A percentile compares a stretch with the other conserved stretches of the same genome.
Conservation (phyloP, 2,113 vertebrate genomes). For the Andinoacara biseriatus region DNA sequence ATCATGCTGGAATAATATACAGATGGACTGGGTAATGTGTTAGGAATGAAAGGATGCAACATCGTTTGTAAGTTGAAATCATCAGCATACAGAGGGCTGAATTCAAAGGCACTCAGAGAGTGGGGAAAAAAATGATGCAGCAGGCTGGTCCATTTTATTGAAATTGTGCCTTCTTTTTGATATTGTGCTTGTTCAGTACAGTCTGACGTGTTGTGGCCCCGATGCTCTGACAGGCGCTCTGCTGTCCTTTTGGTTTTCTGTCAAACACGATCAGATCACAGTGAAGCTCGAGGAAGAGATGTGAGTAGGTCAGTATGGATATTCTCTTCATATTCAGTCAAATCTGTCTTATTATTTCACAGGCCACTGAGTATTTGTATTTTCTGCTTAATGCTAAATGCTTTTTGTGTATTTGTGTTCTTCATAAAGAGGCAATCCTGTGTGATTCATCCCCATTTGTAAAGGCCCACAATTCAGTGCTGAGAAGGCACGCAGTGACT, state of each 20-base stretch:
- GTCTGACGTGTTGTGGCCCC: conserved; percentile 23
- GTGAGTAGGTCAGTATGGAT: neutral
- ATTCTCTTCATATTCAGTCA: neutral
- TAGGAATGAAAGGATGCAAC: too few species aligned
- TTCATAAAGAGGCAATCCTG: neutral
- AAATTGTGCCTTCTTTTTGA: conserved; percentile 12
- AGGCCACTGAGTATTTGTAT: neutral
- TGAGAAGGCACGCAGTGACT: conserved; percentile 2
- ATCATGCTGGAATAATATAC: too few species aligned
- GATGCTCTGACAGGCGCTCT: neutral
- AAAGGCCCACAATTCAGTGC: conserved; percentile 18
- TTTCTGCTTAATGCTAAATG: neutral
- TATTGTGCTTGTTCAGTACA: conserved; percentile 18
- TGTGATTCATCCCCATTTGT: conserved; percentile 1
- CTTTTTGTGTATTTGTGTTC: neutral
- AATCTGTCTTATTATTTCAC: neutral
- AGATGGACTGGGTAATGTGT: too few species aligned
- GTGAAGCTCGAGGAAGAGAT: neutral
- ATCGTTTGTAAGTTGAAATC: too few species aligned
- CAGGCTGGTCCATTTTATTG: too few species aligned
- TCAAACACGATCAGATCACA: conserved; percentile 21
- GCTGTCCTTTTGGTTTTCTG: conserved; percentile 36
- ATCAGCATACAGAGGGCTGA: too few species aligned
- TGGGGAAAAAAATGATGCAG: too few species aligned
- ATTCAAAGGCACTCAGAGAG: too few species aligned